These are phyloP conservation scores for Streptopelia turtur DNA, from an alignment of 2,797 vertebrate species.

Conservation along the genomic window DNA sequence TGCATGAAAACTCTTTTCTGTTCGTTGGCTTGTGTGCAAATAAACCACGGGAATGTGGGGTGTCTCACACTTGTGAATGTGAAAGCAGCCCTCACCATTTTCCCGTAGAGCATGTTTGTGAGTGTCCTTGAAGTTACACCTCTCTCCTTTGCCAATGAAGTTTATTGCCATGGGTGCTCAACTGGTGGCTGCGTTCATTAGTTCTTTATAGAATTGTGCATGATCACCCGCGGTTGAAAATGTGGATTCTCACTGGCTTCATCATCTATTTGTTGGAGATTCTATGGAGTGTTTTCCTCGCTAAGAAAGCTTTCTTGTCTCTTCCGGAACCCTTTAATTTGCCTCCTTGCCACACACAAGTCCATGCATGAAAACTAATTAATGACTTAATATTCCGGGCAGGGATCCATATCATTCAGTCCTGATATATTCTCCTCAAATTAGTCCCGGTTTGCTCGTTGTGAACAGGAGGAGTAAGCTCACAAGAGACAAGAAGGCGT, in stretches of 20 bases:
- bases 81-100: not conserved
- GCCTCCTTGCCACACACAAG: not conserved
- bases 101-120: slow-evolving; percentile 4
- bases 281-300: not conserved
- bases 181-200: not conserved
- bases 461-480: not conserved
- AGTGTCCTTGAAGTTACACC: not conserved
- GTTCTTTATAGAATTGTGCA: not conserved
- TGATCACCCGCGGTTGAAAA: not conserved
- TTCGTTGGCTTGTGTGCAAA: not conserved
- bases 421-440: not conserved
- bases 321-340: slow-evolving; percentile 5
- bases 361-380: slow-evolving; percentile 26
- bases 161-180: not conserved
- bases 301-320: not conserved
- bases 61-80: not conserved
- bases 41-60: not conserved
- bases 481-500: not conserved
- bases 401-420: not conserved
- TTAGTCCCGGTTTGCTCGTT: not conserved
- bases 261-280: not conserved
- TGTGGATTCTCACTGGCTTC: not conserved
- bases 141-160: not conserved
- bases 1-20: slow-evolving; percentile 62
- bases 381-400: not conserved